phyloP scores from a whole-genome alignment of 2,888 invertebrate genomes.

The Drosophila silvestris region DNA sequence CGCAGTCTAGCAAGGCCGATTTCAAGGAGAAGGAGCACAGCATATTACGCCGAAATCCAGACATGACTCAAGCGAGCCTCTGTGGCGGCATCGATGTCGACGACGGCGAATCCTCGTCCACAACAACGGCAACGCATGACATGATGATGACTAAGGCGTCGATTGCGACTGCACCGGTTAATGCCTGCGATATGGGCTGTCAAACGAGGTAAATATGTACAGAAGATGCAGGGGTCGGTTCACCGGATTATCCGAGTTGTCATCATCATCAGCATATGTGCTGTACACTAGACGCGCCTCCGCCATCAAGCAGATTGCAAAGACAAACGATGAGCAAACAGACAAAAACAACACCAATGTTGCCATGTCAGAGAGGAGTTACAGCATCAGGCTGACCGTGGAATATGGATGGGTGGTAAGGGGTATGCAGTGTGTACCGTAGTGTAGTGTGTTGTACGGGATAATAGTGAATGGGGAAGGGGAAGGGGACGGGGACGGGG shows the following conservation, averaged over 20 bases:
- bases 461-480: background rate
- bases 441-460: background rate
- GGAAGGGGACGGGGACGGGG: background rate
- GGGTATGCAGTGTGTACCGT: background rate
- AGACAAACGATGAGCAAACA: slow-evolving; percentile 66
- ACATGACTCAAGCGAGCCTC: slow-evolving; percentile 84
- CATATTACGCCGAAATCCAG: slow-evolving; percentile 83
- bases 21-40: slow-evolving; percentile 84
- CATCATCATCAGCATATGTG: slow-evolving; percentile 27
- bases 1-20: slow-evolving; percentile 80
- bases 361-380: slow-evolving; percentile 15
- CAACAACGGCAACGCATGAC: slow-evolving; percentile 72
- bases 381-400: slow-evolving; percentile 3
- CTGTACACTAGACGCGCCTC: slow-evolving; percentile 50
- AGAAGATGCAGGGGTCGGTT: background rate
- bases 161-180: slow-evolving; percentile 74
- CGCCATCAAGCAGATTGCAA: slow-evolving; percentile 59
- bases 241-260: slow-evolving; percentile 7
- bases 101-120: slow-evolving; percentile 66
- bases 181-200: slow-evolving; percentile 91
- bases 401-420: background rate
- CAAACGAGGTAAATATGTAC: slow-evolving; percentile 89
- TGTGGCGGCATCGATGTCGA: slow-evolving; percentile 74
- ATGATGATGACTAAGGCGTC: slow-evolving; percentile 68
- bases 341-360: slow-evolving; percentile 63